These are phyloP conservation scores for Dinomys branickii DNA, from an alignment of 2,113 vertebrate species.

Conservation along the genomic window DNA sequence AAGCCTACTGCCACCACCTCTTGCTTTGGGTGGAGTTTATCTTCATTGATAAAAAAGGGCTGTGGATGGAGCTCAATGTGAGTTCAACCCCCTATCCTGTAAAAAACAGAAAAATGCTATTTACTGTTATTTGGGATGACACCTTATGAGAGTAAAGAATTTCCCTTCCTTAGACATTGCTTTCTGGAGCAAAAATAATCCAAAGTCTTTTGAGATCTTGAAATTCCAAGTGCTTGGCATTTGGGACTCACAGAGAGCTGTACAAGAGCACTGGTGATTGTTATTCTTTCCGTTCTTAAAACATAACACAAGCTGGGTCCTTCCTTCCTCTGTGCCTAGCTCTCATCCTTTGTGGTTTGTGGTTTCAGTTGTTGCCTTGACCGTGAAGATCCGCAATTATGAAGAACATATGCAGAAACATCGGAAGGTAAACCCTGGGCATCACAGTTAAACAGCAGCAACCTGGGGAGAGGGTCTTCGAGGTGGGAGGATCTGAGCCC, in stretches of 20 bases:
- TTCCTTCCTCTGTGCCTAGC: slow-evolving; percentile 75
- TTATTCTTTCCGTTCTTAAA: slow-evolving; percentile 58
- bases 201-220: slow-evolving; percentile 29
- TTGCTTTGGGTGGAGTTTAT: not conserved
- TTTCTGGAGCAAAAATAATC: slow-evolving; percentile 46
- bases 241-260: not conserved
- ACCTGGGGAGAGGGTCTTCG: not conserved
- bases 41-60: not conserved
- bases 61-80: not conserved
- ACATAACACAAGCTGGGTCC: not conserved
- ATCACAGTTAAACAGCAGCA: not conserved
- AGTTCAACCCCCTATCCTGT: not conserved
- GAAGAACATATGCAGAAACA: slow-evolving; percentile 94
- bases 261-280: not conserved
- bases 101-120: not conserved
- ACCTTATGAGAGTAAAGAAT: not conserved
- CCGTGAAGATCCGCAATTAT: slow-evolving; percentile 91
- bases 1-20: not conserved
- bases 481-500: not conserved
- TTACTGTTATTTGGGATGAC: not conserved
- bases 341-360: slow-evolving; percentile 74
- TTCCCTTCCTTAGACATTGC: slow-evolving; percentile 18
- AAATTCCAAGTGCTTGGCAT: not conserved
- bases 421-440: slow-evolving; percentile 89
- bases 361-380: slow-evolving; percentile 91